Evolutionary conservation across 2,888 invertebrate genomes (phyloP).

Genomic region (Microplitis deprimator): DNA sequence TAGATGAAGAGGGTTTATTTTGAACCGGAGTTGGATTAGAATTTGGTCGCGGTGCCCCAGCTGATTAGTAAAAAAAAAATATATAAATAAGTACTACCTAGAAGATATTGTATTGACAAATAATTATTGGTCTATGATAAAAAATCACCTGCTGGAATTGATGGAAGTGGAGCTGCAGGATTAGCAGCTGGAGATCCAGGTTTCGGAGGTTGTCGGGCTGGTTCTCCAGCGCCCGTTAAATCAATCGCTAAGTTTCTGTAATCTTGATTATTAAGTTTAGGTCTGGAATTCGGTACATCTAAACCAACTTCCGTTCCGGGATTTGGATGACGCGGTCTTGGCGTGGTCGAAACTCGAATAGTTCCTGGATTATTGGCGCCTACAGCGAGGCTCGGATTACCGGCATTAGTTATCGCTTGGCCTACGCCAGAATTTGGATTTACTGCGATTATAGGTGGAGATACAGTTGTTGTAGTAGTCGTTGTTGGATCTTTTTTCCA

Average conservation of each 20-base stretch:
- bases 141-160: not conserved
- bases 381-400: constrained; percentile 60
- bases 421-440: constrained; percentile 46
- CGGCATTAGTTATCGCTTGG: constrained; percentile 56
- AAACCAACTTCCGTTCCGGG: constrained; percentile 67
- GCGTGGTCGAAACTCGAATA: constrained; percentile 41
- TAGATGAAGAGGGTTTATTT: not conserved
- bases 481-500: not conserved
- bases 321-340: constrained; percentile 54
- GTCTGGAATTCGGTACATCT: constrained; percentile 54
- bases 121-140: no score
- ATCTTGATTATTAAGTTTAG: constrained; percentile 55
- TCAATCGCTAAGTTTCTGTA: constrained; percentile 65
- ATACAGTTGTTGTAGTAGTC: not conserved
- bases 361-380: constrained; percentile 58
- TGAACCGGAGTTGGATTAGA: constrained; percentile 32
- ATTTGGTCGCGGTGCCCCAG: constrained; percentile 12
- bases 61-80: no score
- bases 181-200: not conserved
- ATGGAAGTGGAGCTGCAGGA: not conserved
- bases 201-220: constrained; percentile 53
- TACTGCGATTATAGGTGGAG: not conserved
- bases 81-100: not conserved
- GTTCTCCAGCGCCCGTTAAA: constrained; percentile 63
- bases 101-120: no score